These are phyloP conservation scores for Boloria euphrosyne DNA, from an alignment of 2,888 invertebrate genomes.

Conservation along the genomic window DNA sequence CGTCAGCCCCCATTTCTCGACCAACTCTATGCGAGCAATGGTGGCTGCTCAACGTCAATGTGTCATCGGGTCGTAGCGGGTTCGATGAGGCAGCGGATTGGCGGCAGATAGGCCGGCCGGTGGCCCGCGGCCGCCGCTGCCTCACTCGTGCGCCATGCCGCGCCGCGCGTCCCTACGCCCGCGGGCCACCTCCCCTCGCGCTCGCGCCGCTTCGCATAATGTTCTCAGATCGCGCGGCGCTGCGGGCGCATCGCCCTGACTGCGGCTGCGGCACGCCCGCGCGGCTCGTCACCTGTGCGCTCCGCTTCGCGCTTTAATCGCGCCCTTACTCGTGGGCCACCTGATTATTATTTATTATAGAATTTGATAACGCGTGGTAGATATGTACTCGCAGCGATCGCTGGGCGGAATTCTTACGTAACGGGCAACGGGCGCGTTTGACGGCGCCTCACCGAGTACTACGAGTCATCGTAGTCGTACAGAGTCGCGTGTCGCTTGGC, in stretches of 20 bases:
- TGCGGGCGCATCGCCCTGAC: conserved; percentile 57
- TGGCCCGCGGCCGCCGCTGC: conserved; percentile 65
- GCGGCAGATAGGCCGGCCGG: conserved; percentile 68
- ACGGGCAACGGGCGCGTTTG: conserved; percentile 61
- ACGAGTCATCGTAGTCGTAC: conserved; percentile 67
- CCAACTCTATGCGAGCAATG: conserved; percentile 98
- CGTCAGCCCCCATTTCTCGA: conserved; percentile 99
- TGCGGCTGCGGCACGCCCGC: conserved; percentile 58
- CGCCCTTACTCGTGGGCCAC: conserved; percentile 46
- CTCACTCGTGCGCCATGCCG: conserved; percentile 59
- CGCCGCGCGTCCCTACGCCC: conserved; percentile 54
- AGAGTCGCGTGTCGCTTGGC: conserved; percentile 65
- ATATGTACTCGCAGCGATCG: conserved; percentile 51
- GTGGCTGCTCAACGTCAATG: conserved; percentile 87
- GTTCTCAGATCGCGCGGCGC: conserved; percentile 51
- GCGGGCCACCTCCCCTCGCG: conserved; percentile 46
- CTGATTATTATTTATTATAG: conserved; percentile 36
- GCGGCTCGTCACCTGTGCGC: conserved; percentile 49
- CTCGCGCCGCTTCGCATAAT: conserved; percentile 54
- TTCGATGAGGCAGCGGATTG: conserved; percentile 61
- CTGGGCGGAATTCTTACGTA: conserved; percentile 62
- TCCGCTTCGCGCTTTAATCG: conserved; percentile 31
- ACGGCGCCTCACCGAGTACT: conserved; percentile 69
- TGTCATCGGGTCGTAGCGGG: conserved; percentile 75
- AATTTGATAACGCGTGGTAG: conserved; percentile 46